Evolutionary conservation across 2,797 vertebrate species (phyloP).

Genomic region (Phataginus tetradactyla): DNA sequence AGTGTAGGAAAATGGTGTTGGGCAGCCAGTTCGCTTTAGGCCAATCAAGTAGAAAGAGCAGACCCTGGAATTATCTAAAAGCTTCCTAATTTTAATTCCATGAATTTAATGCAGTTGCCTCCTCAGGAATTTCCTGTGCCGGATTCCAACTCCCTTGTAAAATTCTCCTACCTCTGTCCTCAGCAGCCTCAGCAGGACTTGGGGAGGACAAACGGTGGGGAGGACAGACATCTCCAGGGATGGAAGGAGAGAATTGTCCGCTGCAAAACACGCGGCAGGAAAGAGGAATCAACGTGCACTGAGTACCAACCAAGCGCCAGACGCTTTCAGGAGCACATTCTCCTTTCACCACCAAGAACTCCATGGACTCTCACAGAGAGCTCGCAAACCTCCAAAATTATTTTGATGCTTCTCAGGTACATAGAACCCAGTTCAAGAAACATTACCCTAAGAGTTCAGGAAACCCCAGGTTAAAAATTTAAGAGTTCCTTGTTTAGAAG

Average conservation of each 20-base stretch:
- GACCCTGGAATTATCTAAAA: neutral
- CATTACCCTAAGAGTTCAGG: neutral
- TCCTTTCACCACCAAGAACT: neutral
- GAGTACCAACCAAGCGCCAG: too few relatives aligned
- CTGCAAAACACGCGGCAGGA: neutral
- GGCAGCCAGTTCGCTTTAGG: neutral
- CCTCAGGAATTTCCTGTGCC: neutral
- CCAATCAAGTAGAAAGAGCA: neutral
- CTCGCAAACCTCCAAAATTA: neutral
- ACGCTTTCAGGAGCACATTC: neutral
- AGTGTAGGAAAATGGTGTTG: neutral
- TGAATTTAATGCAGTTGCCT: neutral
- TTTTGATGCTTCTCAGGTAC: neutral
- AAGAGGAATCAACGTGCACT: neutral
- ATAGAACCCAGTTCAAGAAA: neutral
- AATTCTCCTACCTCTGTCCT: neutral
- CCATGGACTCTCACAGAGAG: neutral
- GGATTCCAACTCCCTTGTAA: neutral
- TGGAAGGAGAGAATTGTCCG: neutral
- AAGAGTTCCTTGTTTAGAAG: neutral
- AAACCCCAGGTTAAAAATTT: neutral
- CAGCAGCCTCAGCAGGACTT: neutral
- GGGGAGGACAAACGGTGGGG: neutral
- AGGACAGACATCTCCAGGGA: neutral
- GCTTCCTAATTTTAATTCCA: neutral